Evolutionary conservation across 2,888 invertebrate genomes (phyloP).

Genomic region (Hydroisotoma schaefferi): DNA sequence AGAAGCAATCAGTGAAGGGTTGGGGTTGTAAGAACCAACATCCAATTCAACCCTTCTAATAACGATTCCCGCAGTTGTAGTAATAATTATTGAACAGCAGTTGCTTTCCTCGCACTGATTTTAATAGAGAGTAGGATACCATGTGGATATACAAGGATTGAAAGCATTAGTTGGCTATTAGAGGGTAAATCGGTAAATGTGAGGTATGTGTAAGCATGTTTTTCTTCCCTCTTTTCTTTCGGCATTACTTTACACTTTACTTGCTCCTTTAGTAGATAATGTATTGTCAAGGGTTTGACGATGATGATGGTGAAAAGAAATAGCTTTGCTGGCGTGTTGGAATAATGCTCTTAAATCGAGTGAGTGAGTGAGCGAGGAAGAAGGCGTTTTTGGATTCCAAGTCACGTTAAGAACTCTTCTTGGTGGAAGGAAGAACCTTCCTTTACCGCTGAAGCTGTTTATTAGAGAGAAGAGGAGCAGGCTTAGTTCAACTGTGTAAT

Average conservation of each 20-base stretch:
- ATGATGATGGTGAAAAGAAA: neutral
- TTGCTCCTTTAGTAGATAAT: neutral
- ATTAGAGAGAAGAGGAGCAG: conserved; percentile 35
- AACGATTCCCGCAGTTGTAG: neutral
- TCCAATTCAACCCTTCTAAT: neutral
- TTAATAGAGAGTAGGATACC: conserved; percentile 2
- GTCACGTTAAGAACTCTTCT: conserved; percentile 32
- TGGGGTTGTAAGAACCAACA: neutral
- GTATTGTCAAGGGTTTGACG: conserved; percentile 2
- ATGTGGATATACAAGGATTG: neutral
- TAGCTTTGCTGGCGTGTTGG: neutral
- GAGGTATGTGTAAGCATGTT: no score
- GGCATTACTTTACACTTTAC: neutral
- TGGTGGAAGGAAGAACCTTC: no score
- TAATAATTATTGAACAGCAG: neutral
- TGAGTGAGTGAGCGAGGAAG: conserved; percentile 11
- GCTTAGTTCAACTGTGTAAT: conserved; percentile 35
- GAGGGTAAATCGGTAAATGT: neutral
- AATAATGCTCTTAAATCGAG: conserved; percentile 6
- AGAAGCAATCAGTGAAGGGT: neutral
- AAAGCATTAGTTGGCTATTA: conserved; percentile 3
- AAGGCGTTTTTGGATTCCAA: conserved; percentile 37
- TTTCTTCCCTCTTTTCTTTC: neutral
- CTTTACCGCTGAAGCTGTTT: conserved; percentile 34
- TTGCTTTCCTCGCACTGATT: conserved; percentile 1